These are phyloP conservation scores for Linurgus olivaceus DNA, from an alignment of 2,797 vertebrate genomes.

Conservation along the genomic window DNA sequence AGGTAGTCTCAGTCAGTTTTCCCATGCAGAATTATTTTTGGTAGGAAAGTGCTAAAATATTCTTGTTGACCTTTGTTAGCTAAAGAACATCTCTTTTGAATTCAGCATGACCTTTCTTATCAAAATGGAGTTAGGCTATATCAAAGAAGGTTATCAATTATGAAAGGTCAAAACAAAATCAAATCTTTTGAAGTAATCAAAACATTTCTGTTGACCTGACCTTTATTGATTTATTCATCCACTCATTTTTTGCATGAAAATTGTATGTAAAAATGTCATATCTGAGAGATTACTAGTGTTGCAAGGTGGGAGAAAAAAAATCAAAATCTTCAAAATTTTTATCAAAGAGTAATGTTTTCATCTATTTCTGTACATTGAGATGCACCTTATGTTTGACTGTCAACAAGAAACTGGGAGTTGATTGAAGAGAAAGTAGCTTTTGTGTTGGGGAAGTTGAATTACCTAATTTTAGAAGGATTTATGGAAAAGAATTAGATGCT, in stretches of 20 bases:
- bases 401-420: not conserved
- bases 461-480: not conserved
- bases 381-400: not conserved
- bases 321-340: not conserved
- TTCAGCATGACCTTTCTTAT: constrained; percentile 7
- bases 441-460: not conserved
- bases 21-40: not conserved
- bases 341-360: not conserved
- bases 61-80: constrained; percentile 25
- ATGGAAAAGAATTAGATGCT: not conserved
- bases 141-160: not conserved
- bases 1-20: not conserved
- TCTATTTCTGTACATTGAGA: not conserved
- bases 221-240: not conserved
- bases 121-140: not conserved
- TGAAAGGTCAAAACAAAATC: not conserved
- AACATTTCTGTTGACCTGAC: not conserved
- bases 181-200: not conserved
- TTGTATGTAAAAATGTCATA: not conserved
- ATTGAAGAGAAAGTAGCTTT: not conserved
- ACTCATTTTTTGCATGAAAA: not conserved
- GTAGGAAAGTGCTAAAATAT: not conserved
- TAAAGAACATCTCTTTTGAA: not conserved
- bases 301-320: not conserved
- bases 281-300: not conserved